Conservation (phyloP, 2,113 vertebrate species). For the Alethe diademata region DNA sequence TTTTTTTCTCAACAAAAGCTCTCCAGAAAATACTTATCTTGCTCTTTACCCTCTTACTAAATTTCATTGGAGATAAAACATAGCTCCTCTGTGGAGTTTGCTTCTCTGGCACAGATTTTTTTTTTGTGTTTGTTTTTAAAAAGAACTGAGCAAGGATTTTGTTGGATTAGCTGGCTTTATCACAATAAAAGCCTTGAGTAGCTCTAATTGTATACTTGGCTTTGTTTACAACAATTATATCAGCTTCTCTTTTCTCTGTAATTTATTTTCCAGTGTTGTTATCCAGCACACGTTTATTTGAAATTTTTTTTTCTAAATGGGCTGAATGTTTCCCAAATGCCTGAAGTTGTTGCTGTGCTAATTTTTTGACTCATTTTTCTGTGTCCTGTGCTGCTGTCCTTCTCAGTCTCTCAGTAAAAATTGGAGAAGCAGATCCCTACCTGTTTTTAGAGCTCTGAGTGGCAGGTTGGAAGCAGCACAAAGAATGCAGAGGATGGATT, state of each 20-base stretch:
- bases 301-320: neutral
- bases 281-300: neutral
- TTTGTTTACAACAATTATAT: slow-evolving; percentile 53
- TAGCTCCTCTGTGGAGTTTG: neutral
- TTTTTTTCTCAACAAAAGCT: neutral
- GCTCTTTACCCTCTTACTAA: neutral
- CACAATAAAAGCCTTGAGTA: slow-evolving; percentile 42
- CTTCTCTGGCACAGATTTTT: neutral
- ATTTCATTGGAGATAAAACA: neutral
- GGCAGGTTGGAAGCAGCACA: neutral
- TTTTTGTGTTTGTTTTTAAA: neutral
- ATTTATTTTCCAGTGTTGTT: slow-evolving; percentile 35
- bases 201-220: slow-evolving; percentile 50
- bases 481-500: neutral
- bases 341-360: neutral
- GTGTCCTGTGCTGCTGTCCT: neutral
- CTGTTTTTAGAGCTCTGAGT: neutral
- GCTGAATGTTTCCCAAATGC: neutral
- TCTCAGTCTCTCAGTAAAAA: neutral
- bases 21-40: neutral
- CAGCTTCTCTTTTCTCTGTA: slow-evolving; percentile 9
- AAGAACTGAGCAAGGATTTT: slow-evolving; percentile 11
- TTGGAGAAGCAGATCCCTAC: neutral
- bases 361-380: neutral
- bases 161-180: slow-evolving; percentile 39